Base-by-base conservation (phyloP, 2,797 vertebrate species). In the Acanthopagrus latus region DNA sequence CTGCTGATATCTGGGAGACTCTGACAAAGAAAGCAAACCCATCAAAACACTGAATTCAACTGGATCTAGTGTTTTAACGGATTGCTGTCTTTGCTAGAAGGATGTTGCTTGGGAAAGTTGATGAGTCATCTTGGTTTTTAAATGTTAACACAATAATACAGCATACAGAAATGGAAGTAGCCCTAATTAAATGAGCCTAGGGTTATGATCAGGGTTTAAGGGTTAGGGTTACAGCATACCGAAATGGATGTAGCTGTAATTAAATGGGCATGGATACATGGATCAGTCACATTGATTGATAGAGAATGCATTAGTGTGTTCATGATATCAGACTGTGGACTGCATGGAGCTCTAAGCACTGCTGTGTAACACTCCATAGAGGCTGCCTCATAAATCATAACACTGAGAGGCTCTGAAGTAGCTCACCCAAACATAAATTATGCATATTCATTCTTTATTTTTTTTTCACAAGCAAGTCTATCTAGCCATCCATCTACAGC, bases 301-400 rank as follows among this genome's bases (percentile, higher is more conserved):
- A 27, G 47, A 54, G 21, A 38, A 46, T 74, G n/a, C 50, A 70
- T 78, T 48, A 62, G 44, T 27, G 59, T 59, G 11, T 51, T 63
- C 1, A 3, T 62, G 58, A 44, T 50, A 60, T 71, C 62, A n/a
- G 41, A 52, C 56, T 50, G 23, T 11, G 62, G 59, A 74, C 70
- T 75, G 41, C 7, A 38, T 29, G 13, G 13, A 44, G 41, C 60
- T 83, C 64, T 77, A 23, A 77, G 74, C 25, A 27, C 66, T 5
- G 25, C 59, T 56, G n/a, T 73, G 43, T 59, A 59, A 59, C 38
- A 27, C 41, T 81, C 18, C 0, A n/a, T 13, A 33, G 56, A 69
- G 41, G 46, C 63, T 14, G 54, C 27, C 60, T 81, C 62, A 66
- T 88, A 74, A 79, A 86, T 79, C 69, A 50, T 29, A 50, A 66